Evolutionary conservation across 2,888 invertebrate species (phyloP).

Genomic region (Esperia sulphurella): DNA sequence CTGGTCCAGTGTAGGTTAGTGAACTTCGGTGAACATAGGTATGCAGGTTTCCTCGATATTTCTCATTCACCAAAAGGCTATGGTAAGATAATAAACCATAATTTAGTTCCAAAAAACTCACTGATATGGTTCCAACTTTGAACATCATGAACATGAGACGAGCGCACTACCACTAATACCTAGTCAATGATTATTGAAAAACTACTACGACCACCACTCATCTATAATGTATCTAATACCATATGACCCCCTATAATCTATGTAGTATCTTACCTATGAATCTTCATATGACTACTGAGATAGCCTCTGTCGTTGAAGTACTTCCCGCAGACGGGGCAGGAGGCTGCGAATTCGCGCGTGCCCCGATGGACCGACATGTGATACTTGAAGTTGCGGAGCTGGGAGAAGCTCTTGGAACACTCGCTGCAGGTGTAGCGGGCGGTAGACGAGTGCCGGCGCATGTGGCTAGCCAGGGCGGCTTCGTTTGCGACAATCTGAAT

Average conservation of each 20-base stretch:
- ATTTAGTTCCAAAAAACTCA: no score
- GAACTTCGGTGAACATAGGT: no score
- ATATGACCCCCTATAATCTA: background rate
- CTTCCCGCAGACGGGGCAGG: conserved; percentile 84
- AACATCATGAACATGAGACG: no score
- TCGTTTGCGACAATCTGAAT: conserved; percentile 44
- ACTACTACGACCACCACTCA: no score
- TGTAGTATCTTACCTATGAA: conserved; percentile 79
- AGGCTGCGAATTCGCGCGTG: conserved; percentile 88
- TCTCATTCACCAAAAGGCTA: no score
- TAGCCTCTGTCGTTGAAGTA: conserved; percentile 91
- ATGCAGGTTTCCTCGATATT: no score
- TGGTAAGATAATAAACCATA: no score
- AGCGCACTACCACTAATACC: no score
- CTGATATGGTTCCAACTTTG: no score
- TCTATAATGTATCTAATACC: no score
- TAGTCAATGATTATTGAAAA: no score
- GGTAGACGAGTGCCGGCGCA: conserved; percentile 15
- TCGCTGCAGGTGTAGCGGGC: conserved; percentile 83
- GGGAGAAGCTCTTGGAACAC: conserved; percentile 90
- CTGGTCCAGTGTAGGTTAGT: no score
- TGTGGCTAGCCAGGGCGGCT: conserved; percentile 37
- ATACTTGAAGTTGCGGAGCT: conserved; percentile 91
- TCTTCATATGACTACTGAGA: conserved; percentile 91
- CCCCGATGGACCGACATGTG: conserved; percentile 90